Evolutionary conservation across 2,888 invertebrate genomes (phyloP).

Genomic region (Erynnis tages): DNA sequence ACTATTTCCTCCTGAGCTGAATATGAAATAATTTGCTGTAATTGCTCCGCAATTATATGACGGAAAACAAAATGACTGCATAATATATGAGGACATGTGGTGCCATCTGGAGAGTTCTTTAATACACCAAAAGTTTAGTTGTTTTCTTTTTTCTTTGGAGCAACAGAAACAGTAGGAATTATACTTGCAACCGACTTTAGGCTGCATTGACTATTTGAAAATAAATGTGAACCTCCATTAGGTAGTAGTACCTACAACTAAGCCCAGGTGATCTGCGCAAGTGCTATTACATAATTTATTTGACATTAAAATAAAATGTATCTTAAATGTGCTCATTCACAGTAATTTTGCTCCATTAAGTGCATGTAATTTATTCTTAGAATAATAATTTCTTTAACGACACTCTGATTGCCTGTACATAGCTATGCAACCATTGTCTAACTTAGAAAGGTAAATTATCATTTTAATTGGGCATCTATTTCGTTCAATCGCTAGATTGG

Average conservation of each 20-base stretch:
- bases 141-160: no score
- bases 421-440: slow-evolving; percentile 23
- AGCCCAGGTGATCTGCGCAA: no score
- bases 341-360: not conserved
- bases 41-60: slow-evolving; percentile 29
- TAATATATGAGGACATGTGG: not conserved
- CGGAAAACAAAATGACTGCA: slow-evolving; percentile 35
- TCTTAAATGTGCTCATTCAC: not conserved
- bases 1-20: slow-evolving; percentile 46
- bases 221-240: no score
- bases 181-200: no score
- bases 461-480: slow-evolving; percentile 4
- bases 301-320: no score
- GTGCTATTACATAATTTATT: no score
- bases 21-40: slow-evolving; percentile 57
- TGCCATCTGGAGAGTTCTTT: not conserved
- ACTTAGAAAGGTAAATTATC: slow-evolving; percentile 16
- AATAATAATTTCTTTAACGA: slow-evolving; percentile 47
- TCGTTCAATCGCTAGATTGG: no score
- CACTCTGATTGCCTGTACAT: slow-evolving; percentile 44
- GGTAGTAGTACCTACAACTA: no score
- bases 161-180: no score
- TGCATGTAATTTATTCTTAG: slow-evolving; percentile 16
- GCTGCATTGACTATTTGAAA: no score
- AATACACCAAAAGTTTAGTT: no score